A percentile compares a stretch with the other conserved stretches of the same genome.
Evolutionary conservation across 2,888 invertebrate species (phyloP).

Genomic region (Falcaria lacertinaria): DNA sequence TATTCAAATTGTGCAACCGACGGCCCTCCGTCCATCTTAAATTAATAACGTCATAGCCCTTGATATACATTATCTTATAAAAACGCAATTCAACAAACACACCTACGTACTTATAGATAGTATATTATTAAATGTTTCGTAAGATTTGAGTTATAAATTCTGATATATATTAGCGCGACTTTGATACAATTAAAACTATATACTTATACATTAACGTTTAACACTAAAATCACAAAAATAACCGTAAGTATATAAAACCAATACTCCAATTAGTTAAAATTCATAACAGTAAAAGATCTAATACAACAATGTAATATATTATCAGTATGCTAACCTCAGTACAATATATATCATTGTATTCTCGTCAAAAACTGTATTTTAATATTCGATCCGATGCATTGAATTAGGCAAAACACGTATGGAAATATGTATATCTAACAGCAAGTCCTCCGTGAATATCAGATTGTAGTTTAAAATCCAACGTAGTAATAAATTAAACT

Average conservation of each 20-base stretch:
- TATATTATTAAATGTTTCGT: constrained; percentile 5
- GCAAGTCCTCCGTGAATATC: neutral
- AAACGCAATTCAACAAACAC: constrained; percentile 21
- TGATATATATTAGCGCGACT: no score
- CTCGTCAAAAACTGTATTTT: neutral
- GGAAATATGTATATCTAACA: neutral
- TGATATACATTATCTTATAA: constrained; percentile 27
- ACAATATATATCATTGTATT: no score
- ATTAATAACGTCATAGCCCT: constrained; percentile 28
- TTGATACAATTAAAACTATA: no score
- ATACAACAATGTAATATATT: no score
- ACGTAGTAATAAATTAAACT: constrained; percentile 24
- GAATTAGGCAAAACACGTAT: neutral
- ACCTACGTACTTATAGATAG: constrained; percentile 7
- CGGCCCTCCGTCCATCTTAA: constrained; percentile 29
- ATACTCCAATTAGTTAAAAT: no score
- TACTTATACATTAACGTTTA: no score
- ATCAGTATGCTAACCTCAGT: neutral
- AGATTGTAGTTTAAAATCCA: constrained; percentile 18
- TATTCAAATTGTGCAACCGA: constrained; percentile 29
- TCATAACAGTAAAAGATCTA: no score
- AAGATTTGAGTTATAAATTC: neutral
- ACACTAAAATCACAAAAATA: no score
- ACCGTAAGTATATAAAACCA: no score
- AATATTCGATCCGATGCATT: neutral